These are phyloP conservation scores for Villa cingulata DNA, from an alignment of 2,888 invertebrate genomes.

Conservation along the genomic window DNA sequence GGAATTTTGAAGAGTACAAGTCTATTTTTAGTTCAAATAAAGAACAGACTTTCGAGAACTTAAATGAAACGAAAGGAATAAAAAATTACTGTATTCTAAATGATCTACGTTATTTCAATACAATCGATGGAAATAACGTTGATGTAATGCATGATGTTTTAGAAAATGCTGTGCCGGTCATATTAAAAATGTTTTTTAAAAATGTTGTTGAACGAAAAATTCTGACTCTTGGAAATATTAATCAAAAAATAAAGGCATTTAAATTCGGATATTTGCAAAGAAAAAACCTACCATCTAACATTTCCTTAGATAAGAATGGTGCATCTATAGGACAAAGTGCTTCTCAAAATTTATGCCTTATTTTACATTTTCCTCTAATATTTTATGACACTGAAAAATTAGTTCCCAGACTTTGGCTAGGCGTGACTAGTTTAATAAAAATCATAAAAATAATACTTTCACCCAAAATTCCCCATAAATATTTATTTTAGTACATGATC, in stretches of 20 bases:
- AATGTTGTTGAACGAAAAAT: not conserved
- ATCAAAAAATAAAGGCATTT: not conserved
- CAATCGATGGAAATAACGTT: not conserved
- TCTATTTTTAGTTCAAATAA: too few species aligned
- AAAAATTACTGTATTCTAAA: not conserved
- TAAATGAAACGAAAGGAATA: too few species aligned
- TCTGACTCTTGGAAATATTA: not conserved
- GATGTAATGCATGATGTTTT: conserved; percentile 5
- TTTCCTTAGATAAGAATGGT: not conserved
- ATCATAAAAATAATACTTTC: conserved; percentile 1
- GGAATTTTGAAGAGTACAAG: too few species aligned
- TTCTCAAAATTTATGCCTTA: not conserved
- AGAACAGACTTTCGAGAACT: too few species aligned
- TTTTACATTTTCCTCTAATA: not conserved
- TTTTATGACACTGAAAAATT: not conserved
- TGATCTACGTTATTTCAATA: not conserved
- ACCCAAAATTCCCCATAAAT: not conserved
- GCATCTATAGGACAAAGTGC: not conserved
- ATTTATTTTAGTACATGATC: too few species aligned
- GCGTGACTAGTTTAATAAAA: not conserved
- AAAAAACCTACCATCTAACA: not conserved
- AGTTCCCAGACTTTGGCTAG: not conserved
- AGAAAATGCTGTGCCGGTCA: conserved; percentile 2
- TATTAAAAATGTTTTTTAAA: conserved; percentile 1
- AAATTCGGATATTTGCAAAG: not conserved